These are phyloP conservation scores for Melinaea menophilus DNA, from an alignment of 2,888 invertebrate species.

Conservation along the genomic window DNA sequence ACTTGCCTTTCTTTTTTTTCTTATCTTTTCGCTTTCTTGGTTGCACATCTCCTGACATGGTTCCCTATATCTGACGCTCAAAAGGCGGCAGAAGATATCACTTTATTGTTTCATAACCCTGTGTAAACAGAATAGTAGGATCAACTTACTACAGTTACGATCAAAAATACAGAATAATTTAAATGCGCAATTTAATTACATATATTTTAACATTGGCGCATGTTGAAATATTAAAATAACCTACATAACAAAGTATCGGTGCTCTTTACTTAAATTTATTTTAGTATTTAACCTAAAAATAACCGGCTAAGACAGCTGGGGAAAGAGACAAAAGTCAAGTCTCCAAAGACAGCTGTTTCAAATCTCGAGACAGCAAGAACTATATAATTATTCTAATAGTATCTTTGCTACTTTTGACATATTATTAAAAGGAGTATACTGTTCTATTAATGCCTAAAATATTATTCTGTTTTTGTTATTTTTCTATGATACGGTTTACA, in stretches of 20 bases:
- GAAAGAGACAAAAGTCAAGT: constrained; percentile 42
- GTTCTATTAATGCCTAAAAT: too few relatives aligned
- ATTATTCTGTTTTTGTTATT: too few relatives aligned
- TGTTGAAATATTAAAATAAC: constrained; percentile 72
- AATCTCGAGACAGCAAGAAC: not conserved
- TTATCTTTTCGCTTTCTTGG: constrained; percentile 92
- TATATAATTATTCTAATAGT: not conserved
- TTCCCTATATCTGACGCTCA: constrained; percentile 65
- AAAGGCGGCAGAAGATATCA: constrained; percentile 57
- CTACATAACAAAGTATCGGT: constrained; percentile 60
- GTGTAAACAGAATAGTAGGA: constrained; percentile 64
- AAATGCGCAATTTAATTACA: constrained; percentile 69
- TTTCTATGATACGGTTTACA: too few relatives aligned
- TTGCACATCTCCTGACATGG: constrained; percentile 92
- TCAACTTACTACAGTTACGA: constrained; percentile 50
- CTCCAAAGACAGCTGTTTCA: constrained; percentile 11
- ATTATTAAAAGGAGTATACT: too few relatives aligned
- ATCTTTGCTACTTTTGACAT: too few relatives aligned
- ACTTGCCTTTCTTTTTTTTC: constrained; percentile 86
- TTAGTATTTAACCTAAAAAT: constrained; percentile 77
- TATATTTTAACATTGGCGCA: constrained; percentile 58
- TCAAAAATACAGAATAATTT: constrained; percentile 49
- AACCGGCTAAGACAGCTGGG: constrained; percentile 74
- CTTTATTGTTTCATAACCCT: constrained; percentile 75
- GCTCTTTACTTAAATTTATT: constrained; percentile 73